Conservation (phyloP, 2,797 vertebrate species). For the Graptemys geographica region DNA sequence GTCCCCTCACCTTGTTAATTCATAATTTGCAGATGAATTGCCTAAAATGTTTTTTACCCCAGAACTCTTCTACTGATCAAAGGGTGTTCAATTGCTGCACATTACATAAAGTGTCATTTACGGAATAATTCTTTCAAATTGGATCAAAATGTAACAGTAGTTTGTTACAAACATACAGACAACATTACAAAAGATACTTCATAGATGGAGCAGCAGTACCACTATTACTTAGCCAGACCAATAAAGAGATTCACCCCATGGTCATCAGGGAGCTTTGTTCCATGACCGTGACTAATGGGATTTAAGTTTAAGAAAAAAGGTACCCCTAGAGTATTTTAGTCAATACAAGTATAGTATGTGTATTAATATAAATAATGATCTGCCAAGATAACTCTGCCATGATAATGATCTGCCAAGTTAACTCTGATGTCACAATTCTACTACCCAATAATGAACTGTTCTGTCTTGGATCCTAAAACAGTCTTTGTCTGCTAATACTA, state of each 20-base stretch:
- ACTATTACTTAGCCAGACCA: not conserved
- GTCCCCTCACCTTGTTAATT: constrained; percentile 6
- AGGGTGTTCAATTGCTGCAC: not conserved
- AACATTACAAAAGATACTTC: not conserved
- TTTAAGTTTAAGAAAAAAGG: not conserved
- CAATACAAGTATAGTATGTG: not conserved
- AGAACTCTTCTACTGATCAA: not conserved
- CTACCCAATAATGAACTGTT: rapidly evolving
- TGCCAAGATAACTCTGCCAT: not conserved
- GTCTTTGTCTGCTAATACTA: not conserved
- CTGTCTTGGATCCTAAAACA: not conserved
- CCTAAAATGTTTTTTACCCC: not conserved
- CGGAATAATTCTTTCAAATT: not conserved
- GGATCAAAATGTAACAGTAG: not conserved
- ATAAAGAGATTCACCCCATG: not conserved
- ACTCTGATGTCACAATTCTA: not conserved
- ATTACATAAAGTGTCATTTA: not conserved
- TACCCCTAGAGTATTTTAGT: not conserved
- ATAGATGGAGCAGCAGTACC: not conserved
- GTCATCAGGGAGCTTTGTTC: not conserved
- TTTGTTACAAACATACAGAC: not conserved
- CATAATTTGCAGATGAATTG: not conserved
- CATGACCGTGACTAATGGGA: not conserved
- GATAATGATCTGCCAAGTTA: not conserved
- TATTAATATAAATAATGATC: constrained; percentile 22